phyloP scores from a whole-genome alignment of 2,797 vertebrate genomes.

The Danio aesculapii region DNA sequence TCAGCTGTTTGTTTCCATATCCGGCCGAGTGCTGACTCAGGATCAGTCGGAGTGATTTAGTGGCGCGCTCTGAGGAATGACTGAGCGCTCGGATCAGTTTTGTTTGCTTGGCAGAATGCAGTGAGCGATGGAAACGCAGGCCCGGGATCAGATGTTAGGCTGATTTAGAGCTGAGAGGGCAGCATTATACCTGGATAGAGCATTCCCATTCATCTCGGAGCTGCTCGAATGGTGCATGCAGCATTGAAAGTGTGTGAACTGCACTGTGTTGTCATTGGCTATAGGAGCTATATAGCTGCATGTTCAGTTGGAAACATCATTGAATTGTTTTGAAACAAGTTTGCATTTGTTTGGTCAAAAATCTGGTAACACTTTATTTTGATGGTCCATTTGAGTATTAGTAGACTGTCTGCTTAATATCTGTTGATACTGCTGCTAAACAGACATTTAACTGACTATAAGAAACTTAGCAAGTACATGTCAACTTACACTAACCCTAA shows the following conservation, averaged over 20 bases:
- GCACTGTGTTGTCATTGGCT: not conserved
- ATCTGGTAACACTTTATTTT: too few species aligned
- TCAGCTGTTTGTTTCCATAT: constrained; percentile 43
- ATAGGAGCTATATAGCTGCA: too few species aligned
- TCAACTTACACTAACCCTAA: too few species aligned
- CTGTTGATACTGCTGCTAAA: too few species aligned
- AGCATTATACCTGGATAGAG: constrained; percentile 17
- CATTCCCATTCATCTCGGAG: not conserved
- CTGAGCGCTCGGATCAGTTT: constrained; percentile 11
- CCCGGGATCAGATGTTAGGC: constrained; percentile 23
- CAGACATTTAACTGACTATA: too few species aligned
- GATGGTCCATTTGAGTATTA: too few species aligned
- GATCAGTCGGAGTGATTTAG: constrained; percentile 45
- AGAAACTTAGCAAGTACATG: too few species aligned
- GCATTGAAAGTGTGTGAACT: not conserved
- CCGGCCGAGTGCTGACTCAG: constrained; percentile 20
- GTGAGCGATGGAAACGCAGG: constrained; percentile 24
- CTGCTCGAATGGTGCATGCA: not conserved
- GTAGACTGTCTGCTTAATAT: too few species aligned
- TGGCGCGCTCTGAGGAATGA: constrained; percentile 8
- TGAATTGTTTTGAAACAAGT: too few species aligned
- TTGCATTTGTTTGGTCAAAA: too few species aligned
- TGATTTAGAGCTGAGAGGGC: not conserved
- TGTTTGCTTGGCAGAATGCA: constrained; percentile 31
- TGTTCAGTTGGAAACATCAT: too few species aligned